Base-by-base conservation (phyloP, 2,888 invertebrate genomes). In the Pandemis cinnamomeana region DNA sequence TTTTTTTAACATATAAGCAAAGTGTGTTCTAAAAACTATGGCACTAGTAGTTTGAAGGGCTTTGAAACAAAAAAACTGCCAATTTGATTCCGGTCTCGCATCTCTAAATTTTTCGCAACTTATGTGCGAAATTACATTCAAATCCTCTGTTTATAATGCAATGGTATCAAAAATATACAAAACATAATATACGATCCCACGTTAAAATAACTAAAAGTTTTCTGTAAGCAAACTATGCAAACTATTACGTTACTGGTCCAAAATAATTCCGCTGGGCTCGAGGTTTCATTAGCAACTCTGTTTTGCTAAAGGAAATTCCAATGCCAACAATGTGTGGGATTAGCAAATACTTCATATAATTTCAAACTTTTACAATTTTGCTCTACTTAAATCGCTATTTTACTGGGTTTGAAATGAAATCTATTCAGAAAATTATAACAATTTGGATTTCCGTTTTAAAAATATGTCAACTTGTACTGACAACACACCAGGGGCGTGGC, bases 311-410 rank as follows among this genome's bases (percentile, higher is more conserved):
- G 15, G 20, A 58, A 62, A 62, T 62, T 44, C 44, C 41, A 42
- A 44, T 15, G 58, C 27, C 5, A 58, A 58, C 58, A 58, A 58
- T 63, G 44, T 63, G 44, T 42, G 62, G 42, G 62, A 44, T n/a
- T 20, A 63, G 62, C 42, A 63, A 63, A 63, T 63, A 44, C 44
- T 63, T 10, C 0, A 13, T 2, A 63, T 44, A 44, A 63, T 27
- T 11, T 7, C 53, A 41, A 63, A 63, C 42, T 63, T 63, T 63
- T 63, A 63, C 42, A 63, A 63, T 63, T 63, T 63, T 6, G 44
- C 42, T 42, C 15, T 11, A 15, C 20, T 10, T 27, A 27, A 7
- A 27, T 27, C 5, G 58, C 11, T 10, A 20, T 58, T 58, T 2
- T 42, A 63, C 44, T 42, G 44, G 62, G 44, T 44, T 63, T 44